phyloP scores from a whole-genome alignment of 2,113 vertebrate genomes.

The Columba livia region DNA sequence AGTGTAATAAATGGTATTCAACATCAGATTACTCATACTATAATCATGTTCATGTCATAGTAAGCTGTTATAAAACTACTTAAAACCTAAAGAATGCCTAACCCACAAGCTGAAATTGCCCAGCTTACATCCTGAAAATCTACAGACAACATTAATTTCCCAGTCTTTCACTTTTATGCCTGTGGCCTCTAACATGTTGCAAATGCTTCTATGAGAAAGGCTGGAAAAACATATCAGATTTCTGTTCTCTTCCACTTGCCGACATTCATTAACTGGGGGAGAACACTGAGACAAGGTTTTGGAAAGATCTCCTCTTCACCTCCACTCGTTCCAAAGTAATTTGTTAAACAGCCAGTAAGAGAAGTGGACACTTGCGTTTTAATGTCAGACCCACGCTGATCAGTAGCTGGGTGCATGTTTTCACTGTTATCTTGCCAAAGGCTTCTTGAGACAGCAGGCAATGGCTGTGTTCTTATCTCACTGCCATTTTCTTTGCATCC shows the following conservation, averaged over 20 bases:
- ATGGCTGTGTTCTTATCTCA: not conserved
- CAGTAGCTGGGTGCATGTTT: not conserved
- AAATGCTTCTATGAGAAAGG: constrained; percentile 50
- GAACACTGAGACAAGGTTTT: constrained; percentile 8
- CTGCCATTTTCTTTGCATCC: not conserved
- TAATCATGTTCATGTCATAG: constrained; percentile 8
- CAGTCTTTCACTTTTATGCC: constrained; percentile 27
- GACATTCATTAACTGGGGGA: constrained; percentile 62
- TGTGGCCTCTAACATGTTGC: constrained; percentile 42
- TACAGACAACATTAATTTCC: constrained; percentile 44
- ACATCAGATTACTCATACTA: constrained; percentile 15
- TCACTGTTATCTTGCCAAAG: not conserved
- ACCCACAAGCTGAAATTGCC: constrained; percentile 25
- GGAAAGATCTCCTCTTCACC: constrained; percentile 34
- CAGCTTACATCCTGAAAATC: constrained; percentile 34
- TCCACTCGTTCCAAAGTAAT: constrained; percentile 6
- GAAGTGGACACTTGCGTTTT: constrained; percentile 23
- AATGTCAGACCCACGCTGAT: not conserved
- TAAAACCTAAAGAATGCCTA: constrained; percentile 39
- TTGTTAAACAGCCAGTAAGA: constrained; percentile 32
- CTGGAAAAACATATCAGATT: constrained; percentile 57
- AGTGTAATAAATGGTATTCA: constrained; percentile 38
- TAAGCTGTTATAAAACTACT: constrained; percentile 43
- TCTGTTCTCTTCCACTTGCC: constrained; percentile 48
- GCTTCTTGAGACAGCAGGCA: not conserved